Conservation (phyloP, 2,888 invertebrate species). For the Cistogaster globosa region DNA sequence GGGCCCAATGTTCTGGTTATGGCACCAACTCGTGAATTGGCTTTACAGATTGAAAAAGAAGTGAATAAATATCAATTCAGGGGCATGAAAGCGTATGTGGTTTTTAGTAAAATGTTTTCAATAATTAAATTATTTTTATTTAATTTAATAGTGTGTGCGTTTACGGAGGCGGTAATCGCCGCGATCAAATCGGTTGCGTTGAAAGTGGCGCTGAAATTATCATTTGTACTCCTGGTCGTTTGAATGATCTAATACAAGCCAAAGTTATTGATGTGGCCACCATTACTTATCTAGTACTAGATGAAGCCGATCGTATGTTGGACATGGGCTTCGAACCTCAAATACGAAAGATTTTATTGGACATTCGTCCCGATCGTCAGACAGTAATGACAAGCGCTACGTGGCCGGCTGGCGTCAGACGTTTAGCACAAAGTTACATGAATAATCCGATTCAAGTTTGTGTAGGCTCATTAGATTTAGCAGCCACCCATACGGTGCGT, state of each 20-base stretch:
- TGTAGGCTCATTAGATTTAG: conserved; percentile 93
- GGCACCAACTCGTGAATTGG: conserved; percentile 96
- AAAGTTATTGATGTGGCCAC: conserved; percentile 89
- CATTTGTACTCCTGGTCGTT: conserved; percentile 96
- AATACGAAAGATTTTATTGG: conserved; percentile 92
- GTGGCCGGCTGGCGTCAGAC: conserved; percentile 94
- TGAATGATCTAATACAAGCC: conserved; percentile 93
- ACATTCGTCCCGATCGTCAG: conserved; percentile 94
- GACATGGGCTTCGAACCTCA: conserved; percentile 95
- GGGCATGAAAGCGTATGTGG: conserved; percentile 90
- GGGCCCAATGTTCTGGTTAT: conserved; percentile 95
- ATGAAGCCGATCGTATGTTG: conserved; percentile 95
- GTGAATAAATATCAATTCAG: conserved; percentile 94
- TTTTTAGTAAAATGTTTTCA: neutral
- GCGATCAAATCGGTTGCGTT: conserved; percentile 90
- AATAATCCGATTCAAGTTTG: conserved; percentile 94
- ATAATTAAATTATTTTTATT: neutral
- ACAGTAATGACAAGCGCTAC: conserved; percentile 99
- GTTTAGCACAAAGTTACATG: conserved; percentile 94
- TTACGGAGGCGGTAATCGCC: conserved; percentile 94
- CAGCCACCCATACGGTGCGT: conserved; percentile 93
- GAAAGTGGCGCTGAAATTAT: conserved; percentile 95
- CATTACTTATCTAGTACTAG: conserved; percentile 94
- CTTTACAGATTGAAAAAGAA: conserved; percentile 96
- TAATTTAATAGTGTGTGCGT: conserved; percentile 87